Evolutionary conservation across 2,797 vertebrate genomes (phyloP), one percentile per base, ranked within the genome.

Genomic region (Telmatherina bonti): DNA sequence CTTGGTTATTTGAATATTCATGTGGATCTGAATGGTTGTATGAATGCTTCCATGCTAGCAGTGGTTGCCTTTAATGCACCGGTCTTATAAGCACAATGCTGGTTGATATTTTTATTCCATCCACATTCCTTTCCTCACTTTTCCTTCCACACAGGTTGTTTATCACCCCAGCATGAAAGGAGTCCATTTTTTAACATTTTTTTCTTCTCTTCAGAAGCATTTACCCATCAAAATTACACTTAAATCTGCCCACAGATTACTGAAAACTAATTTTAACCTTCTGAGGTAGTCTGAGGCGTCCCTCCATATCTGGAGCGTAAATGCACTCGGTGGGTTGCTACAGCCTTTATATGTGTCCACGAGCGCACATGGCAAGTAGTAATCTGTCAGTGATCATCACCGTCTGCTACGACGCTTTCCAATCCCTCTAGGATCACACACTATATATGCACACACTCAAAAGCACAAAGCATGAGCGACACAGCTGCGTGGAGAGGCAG

Each of bases 381-480:
- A 80, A 84, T 87, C 74, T 84, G 78, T 79, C 76, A 4, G 43
- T 51, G 76, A 72, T 78, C 67, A 76, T 86, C 74, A 79, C 22
- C n/a, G 62, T 79, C 69, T 66, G 78, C 36, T 5, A 30, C 58
- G 74, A 54, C 54, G 52, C 66, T 68, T 72, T 57, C 1, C 45
- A 75, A 73, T 63, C 65, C 76, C 67, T 54, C 31, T 22, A 70
- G 56, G 66, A 85, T 73, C 78, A 59, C 67, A 63, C 74, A 47
- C 43, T 61, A 65, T 54, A 58, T 33, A 49, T 38, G 41, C 33
- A 9, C 2, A 56, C 60, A 30, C 54, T 66, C 43, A 30, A 9
- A 67, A 41, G 72, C 80, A 79, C 30, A 12, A 60, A 64, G 73
- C 69, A 65, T 76, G 74, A 78, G 64, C 30, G 51, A 62, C 84